Conservation (phyloP, 2,888 invertebrate species). For the Melanargia galathea region DNA sequence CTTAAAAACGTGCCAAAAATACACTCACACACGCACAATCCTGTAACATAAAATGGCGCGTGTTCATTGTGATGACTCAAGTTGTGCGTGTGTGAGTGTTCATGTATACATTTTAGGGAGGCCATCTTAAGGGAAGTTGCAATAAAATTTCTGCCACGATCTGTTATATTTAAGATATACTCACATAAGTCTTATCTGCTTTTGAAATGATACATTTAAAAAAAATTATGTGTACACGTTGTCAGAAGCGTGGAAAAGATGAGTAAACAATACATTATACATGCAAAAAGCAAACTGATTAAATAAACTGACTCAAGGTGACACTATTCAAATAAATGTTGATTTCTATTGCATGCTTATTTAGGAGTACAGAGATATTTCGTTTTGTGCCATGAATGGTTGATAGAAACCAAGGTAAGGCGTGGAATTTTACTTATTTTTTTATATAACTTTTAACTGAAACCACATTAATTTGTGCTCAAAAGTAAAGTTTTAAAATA, state of each 20-base stretch:
- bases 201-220: background rate
- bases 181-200: background rate
- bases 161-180: too few relatives aligned
- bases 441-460: background rate
- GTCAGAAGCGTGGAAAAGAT: constrained; percentile 27
- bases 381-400: constrained; percentile 16
- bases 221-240: constrained; percentile 27
- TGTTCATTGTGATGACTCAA: too few relatives aligned
- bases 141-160: too few relatives aligned
- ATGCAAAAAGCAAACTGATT: constrained; percentile 24
- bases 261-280: constrained; percentile 28
- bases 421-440: background rate
- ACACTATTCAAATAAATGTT: constrained; percentile 32
- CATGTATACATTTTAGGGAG: too few relatives aligned
- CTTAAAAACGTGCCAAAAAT: too few relatives aligned
- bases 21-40: too few relatives aligned
- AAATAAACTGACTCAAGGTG: constrained; percentile 34
- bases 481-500: background rate
- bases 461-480: too few relatives aligned
- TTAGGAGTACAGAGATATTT: background rate
- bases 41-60: too few relatives aligned
- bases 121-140: too few relatives aligned
- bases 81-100: too few relatives aligned
- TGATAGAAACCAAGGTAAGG: constrained; percentile 13
- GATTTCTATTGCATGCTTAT: constrained; percentile 22